Conservation (phyloP, 1,140 invertebrate genomes). For the Geopemphigus sp. region DNA sequence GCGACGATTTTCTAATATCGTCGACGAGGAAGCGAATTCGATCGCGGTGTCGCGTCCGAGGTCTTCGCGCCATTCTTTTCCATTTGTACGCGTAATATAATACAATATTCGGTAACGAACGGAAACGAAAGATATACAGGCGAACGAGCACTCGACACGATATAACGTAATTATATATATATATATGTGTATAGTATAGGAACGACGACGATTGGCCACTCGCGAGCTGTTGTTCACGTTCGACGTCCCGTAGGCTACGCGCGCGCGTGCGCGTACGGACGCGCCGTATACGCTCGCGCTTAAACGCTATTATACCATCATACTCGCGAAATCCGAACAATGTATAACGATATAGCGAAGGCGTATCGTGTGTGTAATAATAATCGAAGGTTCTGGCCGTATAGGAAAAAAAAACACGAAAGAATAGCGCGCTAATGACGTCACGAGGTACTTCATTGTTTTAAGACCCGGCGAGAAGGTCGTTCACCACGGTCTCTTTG, state of each 20-base stretch:
- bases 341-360: not conserved
- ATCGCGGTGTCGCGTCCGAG: not conserved
- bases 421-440: slow-evolving; percentile 29
- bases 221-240: too few relatives aligned
- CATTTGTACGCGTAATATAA: not conserved
- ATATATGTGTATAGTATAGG: too few relatives aligned
- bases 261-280: too few relatives aligned
- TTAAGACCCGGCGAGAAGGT: slow-evolving; percentile 38
- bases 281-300: not conserved
- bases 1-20: not conserved
- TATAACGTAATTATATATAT: too few relatives aligned
- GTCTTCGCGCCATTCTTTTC: not conserved
- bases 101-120: not conserved
- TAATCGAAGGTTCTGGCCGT: slow-evolving; percentile 6
- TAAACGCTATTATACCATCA: too few relatives aligned
- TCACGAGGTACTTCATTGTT: slow-evolving; percentile 43
- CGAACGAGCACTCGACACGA: too few relatives aligned
- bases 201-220: too few relatives aligned
- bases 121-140: not conserved
- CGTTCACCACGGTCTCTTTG: slow-evolving; percentile 48
- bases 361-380: not conserved
- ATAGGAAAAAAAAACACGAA: too few relatives aligned
- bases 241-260: too few relatives aligned
- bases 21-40: slow-evolving; percentile 11
- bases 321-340: slow-evolving; percentile 34